These are phyloP conservation scores for Hydriomena furcata DNA, from an alignment of 2,888 invertebrate species.

Conservation along the genomic window DNA sequence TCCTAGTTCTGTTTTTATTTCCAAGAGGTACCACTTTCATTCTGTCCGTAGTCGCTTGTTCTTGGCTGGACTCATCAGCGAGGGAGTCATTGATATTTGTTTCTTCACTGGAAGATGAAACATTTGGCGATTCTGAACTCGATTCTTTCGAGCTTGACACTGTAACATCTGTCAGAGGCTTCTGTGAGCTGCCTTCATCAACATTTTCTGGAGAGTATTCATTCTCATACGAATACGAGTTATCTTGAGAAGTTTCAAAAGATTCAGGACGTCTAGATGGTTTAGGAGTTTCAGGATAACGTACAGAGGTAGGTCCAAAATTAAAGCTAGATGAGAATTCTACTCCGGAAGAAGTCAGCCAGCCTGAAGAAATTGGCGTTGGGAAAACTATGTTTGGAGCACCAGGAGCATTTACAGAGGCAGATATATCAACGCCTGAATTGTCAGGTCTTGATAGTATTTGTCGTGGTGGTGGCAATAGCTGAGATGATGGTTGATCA, in stretches of 20 bases:
- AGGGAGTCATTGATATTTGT: conserved; percentile 40
- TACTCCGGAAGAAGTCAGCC: conserved; percentile 72
- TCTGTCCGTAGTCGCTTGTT: conserved; percentile 57
- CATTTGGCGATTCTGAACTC: conserved; percentile 44
- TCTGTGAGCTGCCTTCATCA: conserved; percentile 49
- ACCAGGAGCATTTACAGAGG: conserved; percentile 41
- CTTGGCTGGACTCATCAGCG: conserved; percentile 54
- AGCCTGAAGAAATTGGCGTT: conserved; percentile 70
- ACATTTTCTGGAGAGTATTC: conserved; percentile 56
- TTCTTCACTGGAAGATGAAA: conserved; percentile 40
- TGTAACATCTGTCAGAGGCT: conserved; percentile 44
- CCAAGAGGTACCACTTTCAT: conserved; percentile 55
- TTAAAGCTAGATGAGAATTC: conserved; percentile 73
- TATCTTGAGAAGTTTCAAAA: conserved; percentile 49
- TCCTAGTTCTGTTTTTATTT: conserved; percentile 66
- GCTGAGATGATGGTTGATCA: conserved; percentile 68
- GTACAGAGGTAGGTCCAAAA: conserved; percentile 64
- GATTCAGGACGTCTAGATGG: conserved; percentile 46
- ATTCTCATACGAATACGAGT: conserved; percentile 57
- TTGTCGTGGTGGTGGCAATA: conserved; percentile 68
- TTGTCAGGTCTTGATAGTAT: conserved; percentile 49
- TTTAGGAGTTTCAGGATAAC: conserved; percentile 52
- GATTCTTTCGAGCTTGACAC: conserved; percentile 43
- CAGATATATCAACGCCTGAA: conserved; percentile 45
- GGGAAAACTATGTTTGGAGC: conserved; percentile 68